Evolutionary conservation across 1,140 invertebrate genomes (phyloP), one percentile per base, ranked within the genome.

Genomic region (Acromyrmex charruanus): DNA sequence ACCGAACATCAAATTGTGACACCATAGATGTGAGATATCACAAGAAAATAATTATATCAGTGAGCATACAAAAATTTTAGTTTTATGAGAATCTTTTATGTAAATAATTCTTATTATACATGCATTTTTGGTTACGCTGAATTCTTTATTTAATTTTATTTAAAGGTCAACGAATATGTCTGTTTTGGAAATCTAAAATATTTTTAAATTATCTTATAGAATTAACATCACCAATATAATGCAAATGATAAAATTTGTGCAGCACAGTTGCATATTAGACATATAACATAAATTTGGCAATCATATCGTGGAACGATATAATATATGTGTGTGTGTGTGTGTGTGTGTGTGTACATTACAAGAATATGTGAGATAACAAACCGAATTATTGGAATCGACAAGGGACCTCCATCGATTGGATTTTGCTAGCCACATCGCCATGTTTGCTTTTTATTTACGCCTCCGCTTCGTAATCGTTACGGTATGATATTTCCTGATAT

Each of bases 301-400:
- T 84, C 25, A 49, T 28, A 51, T 35, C 80, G 58, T 18, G 39
- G 18, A 74, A 49, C 25, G 79, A 82, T 61, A 74, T 74, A 82
- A 31, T 31, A 0, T 21, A 59, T 16, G 71, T 21, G 31, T 21
- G 72, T 16, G 71, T 21, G 72, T 28, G 71, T 61, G 61, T 21
- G 72, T 16, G 71, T 21, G 72, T 28, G 71, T 61, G 61, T 74
- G 72, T 21, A 61, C 0, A 82, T 21, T n/a, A 61, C 12, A 69
- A 35, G 49, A 55, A 55, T 82, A 51, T 65, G 55, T 63, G 77
- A 69, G 66, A 75, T 85, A 80, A 86, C 77, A 87, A 88, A 91
- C 75, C 84, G 85, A 87, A 91, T 91, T 91, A 91, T 91, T 90
- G 89, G 77, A 91, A 87, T 81, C 77, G 85, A 89, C 89, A 79